Conservation (phyloP, 1,140 invertebrate species). For the Drosophila nigrodunni region DNA sequence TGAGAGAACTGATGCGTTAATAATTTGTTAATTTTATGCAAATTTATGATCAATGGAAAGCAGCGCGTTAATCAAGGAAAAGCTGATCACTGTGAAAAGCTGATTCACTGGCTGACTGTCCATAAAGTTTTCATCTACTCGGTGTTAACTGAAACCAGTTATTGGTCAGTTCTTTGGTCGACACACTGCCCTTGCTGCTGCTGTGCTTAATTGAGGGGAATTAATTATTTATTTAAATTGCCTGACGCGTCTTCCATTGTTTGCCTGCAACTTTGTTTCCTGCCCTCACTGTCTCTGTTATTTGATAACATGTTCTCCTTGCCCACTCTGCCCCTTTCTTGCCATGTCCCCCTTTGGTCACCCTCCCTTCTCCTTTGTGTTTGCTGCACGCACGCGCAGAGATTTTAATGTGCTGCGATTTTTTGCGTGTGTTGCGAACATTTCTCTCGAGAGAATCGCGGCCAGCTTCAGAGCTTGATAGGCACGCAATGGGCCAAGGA, state of each 20-base stretch:
- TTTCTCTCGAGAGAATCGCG: slow-evolving; percentile 58
- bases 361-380: not conserved
- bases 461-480: slow-evolving; percentile 19
- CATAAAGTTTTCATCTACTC: too few relatives aligned
- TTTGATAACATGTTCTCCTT: slow-evolving; percentile 67
- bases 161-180: slow-evolving; percentile 16
- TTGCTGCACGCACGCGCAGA: slow-evolving; percentile 70
- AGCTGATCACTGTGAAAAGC: not conserved
- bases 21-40: slow-evolving; percentile 58
- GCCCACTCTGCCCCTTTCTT: not conserved
- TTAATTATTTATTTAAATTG: slow-evolving; percentile 84
- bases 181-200: slow-evolving; percentile 30
- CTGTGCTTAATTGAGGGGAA: slow-evolving; percentile 73
- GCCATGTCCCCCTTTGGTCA: not conserved
- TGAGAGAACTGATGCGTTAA: slow-evolving; percentile 23
- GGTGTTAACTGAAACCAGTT: slow-evolving; percentile 9
- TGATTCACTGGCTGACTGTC: slow-evolving; percentile 7
- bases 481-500: slow-evolving; percentile 55
- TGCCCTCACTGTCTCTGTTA: slow-evolving; percentile 32
- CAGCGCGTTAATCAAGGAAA: not conserved
- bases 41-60: slow-evolving; percentile 13
- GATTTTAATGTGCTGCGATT: slow-evolving; percentile 79
- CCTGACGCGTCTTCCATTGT: slow-evolving; percentile 56
- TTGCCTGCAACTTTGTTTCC: not conserved
- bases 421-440: slow-evolving; percentile 74